Base-by-base conservation (phyloP, 1,140 invertebrate species). In the Stegodyphus dumicola region DNA sequence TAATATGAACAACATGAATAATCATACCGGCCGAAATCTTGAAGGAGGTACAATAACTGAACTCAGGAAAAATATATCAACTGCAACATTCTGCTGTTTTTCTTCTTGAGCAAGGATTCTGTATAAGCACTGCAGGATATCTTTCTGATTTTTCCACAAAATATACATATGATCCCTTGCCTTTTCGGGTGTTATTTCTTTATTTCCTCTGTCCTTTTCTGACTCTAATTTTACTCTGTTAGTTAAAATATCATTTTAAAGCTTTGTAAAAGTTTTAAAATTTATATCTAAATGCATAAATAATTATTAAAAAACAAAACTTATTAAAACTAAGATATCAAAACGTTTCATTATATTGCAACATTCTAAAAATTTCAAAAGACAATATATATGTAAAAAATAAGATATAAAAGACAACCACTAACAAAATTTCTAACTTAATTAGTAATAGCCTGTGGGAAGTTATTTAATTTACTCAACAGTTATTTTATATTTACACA, bases 11-110 rank as follows among this genome's bases (percentile, higher is more conserved):
- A 17, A 67, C 17, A 67, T 17, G 7, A 15, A 17, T 15, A 67
- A 15, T 13, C 65, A 67, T 67, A 89, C 91, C 90, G 92, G 94
- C 88, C 98, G 92, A 17, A 95, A 95, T 89, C 94, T 94, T 2
- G 95, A 93, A 15, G 98, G 97, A 52, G 96, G 92, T 5, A 99
- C 97, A 9, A 95, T 93, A 65, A 99, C 90, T 0, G 94, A 91
- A 85, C 96, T 93, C 88, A 97, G 92, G 88, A 98, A 99, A 90
- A 99, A 97, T 73, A 95, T 90, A 92, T 99, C 96, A 11, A 95
- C 95, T 0, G 97, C 94, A 89, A 93, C 91, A 87, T 93, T 89
- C 0, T 88, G 87, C 0, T 86, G 90, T 10, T 90, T 91, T 85
- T 85, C 83, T 89, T 92, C 71, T 18, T 33, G 6, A 9, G 1